phyloP scores from a whole-genome alignment of 2,113 vertebrate genomes.

The Silurus glanis region DNA sequence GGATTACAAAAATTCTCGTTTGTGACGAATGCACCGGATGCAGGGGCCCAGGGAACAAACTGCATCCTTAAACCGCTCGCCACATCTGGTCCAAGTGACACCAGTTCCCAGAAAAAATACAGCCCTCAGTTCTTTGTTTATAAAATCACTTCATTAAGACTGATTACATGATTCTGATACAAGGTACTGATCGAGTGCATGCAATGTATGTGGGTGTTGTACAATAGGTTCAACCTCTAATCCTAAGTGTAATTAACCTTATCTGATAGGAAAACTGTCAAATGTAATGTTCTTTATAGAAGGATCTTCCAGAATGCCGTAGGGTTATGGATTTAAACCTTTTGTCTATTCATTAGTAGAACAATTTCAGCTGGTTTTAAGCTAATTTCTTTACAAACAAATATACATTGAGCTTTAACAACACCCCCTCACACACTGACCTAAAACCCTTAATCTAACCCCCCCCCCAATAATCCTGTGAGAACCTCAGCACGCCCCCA shows the following conservation, averaged over 20 bases:
- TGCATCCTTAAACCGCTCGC: conserved; percentile 31
- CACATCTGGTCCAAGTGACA: conserved; percentile 43
- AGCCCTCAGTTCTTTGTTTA: neutral
- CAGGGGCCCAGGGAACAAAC: conserved; percentile 41
- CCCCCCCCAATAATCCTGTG: conserved; percentile 38
- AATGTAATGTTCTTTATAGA: neutral
- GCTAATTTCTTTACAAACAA: neutral
- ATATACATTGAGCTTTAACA: neutral
- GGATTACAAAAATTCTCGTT: conserved; percentile 40
- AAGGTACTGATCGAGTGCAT: too few species aligned
- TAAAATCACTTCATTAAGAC: neutral
- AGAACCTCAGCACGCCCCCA: conserved; percentile 61
- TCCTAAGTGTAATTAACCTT: neutral
- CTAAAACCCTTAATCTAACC: conserved; percentile 2
- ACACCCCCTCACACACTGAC: conserved; percentile 32
- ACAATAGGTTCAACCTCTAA: too few species aligned
- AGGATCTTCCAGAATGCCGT: neutral
- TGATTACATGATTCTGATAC: neutral
- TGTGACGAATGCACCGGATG: conserved; percentile 47
- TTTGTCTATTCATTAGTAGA: neutral
- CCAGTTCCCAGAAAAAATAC: conserved; percentile 12
- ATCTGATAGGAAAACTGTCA: neutral
- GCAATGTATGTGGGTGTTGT: neutral
- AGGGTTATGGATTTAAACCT: neutral
- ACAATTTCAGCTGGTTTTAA: neutral